A percentile compares a stretch with the other conserved stretches of the same genome.
These are phyloP conservation scores for Macaca fascicularis DNA, from an alignment of 2,113 vertebrate species.

Conservation along the genomic window T2T-MFA8v1.1 NC_088375.1:101397501-101398000, in stretches of 20 bases:
- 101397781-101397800: background rate
- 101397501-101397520: background rate
- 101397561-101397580: background rate
- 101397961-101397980: background rate
- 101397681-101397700: background rate
- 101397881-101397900: background rate
- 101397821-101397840: background rate
- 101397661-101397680: background rate
- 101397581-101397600: background rate
- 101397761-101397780: background rate
- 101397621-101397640: background rate
- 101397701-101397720: background rate
- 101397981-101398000: background rate
- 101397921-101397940: background rate
- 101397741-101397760: too few species aligned
- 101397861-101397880: background rate
- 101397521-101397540: background rate
- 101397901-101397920: background rate
- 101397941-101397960: background rate
- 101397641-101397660: background rate
- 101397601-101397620: background rate
- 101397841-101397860: background rate
- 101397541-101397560: background rate
- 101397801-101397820: background rate
- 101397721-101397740: background rate